Evolutionary conservation across 2,113 vertebrate species (phyloP).

Genomic region (Pygathrix nemaeus): DNA sequence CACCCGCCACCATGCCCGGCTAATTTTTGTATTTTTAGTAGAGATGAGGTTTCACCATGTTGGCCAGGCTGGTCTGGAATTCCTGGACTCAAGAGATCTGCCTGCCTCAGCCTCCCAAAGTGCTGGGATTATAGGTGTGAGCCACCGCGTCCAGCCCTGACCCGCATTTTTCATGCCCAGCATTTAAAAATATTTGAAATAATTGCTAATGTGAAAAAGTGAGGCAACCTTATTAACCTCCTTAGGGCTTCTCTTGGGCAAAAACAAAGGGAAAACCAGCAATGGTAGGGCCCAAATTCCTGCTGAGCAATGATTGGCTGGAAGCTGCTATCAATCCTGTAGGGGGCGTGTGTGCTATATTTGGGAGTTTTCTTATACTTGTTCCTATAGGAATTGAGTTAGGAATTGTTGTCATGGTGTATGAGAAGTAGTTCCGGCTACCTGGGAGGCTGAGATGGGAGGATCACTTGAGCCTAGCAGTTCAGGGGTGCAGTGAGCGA

Average conservation of each 20-base stretch:
- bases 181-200: not conserved
- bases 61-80: not conserved
- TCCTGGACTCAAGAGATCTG: not conserved
- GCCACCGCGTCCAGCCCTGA: not conserved
- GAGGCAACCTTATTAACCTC: not conserved
- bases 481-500: not conserved
- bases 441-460: not conserved
- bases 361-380: not conserved
- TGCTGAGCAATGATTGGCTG: not conserved
- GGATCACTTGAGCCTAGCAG: not conserved
- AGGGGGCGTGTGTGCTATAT: fast-evolving
- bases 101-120: not conserved
- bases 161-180: not conserved
- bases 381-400: not conserved
- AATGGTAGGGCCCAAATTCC: not conserved
- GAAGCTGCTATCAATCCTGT: not conserved
- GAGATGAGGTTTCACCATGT: not conserved
- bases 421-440: not conserved
- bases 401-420: not conserved
- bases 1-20: not conserved
- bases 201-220: not conserved
- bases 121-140: not conserved
- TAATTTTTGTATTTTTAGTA: not conserved
- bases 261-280: too few relatives aligned
- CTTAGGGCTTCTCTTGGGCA: not conserved